phyloP scores from a whole-genome alignment of 2,888 invertebrate genomes.

The Parnassius apollo region DNA sequence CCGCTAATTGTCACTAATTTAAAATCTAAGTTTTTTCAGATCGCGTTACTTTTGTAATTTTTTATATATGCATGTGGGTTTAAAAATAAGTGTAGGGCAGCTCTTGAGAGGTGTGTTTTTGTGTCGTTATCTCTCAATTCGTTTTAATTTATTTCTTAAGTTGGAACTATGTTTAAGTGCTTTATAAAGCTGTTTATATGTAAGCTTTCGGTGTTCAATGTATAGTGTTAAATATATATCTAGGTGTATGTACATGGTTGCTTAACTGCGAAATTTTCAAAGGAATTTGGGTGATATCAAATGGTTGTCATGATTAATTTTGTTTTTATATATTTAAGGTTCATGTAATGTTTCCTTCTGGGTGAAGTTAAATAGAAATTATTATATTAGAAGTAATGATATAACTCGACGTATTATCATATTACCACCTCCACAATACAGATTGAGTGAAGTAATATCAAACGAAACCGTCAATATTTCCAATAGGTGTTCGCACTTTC shows the following conservation, averaged over 20 bases:
- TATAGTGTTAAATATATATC: conserved; percentile 51
- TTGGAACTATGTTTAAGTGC: conserved; percentile 46
- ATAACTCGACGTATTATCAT: background rate
- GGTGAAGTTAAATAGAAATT: conserved; percentile 10
- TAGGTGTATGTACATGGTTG: conserved; percentile 45
- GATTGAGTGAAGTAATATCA: conserved; percentile 8
- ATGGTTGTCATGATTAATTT: conserved; percentile 49
- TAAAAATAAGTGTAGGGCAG: conserved; percentile 51
- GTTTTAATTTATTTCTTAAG: conserved; percentile 46
- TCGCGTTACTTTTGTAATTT: conserved; percentile 5
- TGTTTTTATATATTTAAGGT: conserved; percentile 24
- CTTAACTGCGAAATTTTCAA: conserved; percentile 59
- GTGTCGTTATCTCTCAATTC: conserved; percentile 71
- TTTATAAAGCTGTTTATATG: conserved; percentile 49
- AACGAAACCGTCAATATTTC: conserved; percentile 12
- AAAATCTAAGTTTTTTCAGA: conserved; percentile 46
- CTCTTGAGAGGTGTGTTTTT: conserved; percentile 62
- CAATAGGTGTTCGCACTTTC: conserved; percentile 10
- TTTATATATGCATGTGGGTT: conserved; percentile 30
- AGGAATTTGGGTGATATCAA: conserved; percentile 81
- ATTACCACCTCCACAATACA: conserved; percentile 11
- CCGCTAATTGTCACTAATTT: conserved; percentile 75
- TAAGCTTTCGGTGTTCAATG: conserved; percentile 76
- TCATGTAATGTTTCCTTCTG: conserved; percentile 22
- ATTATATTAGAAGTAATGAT: too few species aligned